Conservation (phyloP, 2,113 vertebrate species). For the Cynoglossus semilaevis region DNA sequence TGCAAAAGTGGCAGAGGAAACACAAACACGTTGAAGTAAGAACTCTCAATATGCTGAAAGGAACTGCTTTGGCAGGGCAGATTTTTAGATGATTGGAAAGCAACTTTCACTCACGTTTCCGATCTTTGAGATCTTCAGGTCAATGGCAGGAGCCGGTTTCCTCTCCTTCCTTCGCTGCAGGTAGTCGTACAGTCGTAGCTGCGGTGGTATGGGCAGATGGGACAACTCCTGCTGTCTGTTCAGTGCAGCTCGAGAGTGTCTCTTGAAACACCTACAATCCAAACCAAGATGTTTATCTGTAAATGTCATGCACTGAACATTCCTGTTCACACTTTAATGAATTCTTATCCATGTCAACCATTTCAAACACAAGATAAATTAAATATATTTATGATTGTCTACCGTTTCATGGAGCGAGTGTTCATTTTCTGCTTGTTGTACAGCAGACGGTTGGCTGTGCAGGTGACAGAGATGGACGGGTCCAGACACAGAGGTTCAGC, state of each 20-base stretch:
- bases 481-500: constrained; percentile 97
- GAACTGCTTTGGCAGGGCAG: too few relatives aligned
- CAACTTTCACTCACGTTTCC: constrained; percentile 83
- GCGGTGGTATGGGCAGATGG: constrained; percentile 86
- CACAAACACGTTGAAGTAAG: neutral
- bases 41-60: too few relatives aligned
- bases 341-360: too few relatives aligned
- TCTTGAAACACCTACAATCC: constrained; percentile 86
- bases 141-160: constrained; percentile 85
- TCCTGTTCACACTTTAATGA: too few relatives aligned
- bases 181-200: constrained; percentile 92
- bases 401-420: constrained; percentile 94
- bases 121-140: constrained; percentile 98
- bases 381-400: constrained; percentile 1
- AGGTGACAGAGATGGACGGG: constrained; percentile 95
- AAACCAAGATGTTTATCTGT: constrained; percentile 1
- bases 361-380: too few relatives aligned
- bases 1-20: constrained; percentile 10
- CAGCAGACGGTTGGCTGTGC: constrained; percentile 91
- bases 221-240: constrained; percentile 93
- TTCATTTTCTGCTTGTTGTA: constrained; percentile 99
- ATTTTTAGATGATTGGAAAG: neutral
- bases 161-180: constrained; percentile 94
- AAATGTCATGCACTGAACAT: neutral
- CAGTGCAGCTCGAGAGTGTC: constrained; percentile 88